A percentile compares a stretch with the other conserved stretches of the same genome.
phyloP scores from a whole-genome alignment of 2,113 vertebrate species.

The Crotalus tigris region DNA sequence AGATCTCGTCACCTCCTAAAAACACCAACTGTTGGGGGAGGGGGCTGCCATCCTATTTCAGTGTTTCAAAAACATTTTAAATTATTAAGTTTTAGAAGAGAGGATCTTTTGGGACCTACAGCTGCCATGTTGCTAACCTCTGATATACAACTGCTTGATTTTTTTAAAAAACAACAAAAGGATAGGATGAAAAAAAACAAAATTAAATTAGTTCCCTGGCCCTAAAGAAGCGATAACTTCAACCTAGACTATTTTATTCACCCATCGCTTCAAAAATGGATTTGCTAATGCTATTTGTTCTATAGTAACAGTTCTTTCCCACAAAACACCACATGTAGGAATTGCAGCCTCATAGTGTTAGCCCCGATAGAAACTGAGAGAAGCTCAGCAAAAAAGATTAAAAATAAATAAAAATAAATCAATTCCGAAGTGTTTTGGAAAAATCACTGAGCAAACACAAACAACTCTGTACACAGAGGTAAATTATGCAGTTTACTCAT shows the following conservation, averaged over 20 bases:
- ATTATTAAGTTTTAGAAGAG: background rate
- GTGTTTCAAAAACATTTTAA: background rate
- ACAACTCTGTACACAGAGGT: background rate
- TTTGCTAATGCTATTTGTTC: background rate
- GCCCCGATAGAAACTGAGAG: background rate
- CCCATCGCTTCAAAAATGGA: no score
- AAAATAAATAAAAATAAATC: background rate
- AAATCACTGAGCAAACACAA: slow-evolving; percentile 2
- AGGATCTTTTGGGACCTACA: background rate
- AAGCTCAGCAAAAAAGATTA: background rate
- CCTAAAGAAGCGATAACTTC: background rate
- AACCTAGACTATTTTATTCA: background rate
- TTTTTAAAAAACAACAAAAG: background rate
- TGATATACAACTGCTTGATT: background rate
- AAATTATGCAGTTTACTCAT: slow-evolving; percentile 52
- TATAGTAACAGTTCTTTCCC: background rate
- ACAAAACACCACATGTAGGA: background rate
- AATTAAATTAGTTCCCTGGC: background rate
- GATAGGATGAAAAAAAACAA: background rate
- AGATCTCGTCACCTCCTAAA: background rate
- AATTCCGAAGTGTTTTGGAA: background rate
- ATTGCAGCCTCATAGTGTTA: background rate
- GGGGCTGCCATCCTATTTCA: background rate
- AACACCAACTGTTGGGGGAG: background rate
- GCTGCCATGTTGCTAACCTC: background rate